A percentile compares a stretch with the other conserved stretches of the same genome.
These are phyloP conservation scores for Coenonympha arcania DNA, from an alignment of 2,888 invertebrate genomes.

Conservation along the genomic window DNA sequence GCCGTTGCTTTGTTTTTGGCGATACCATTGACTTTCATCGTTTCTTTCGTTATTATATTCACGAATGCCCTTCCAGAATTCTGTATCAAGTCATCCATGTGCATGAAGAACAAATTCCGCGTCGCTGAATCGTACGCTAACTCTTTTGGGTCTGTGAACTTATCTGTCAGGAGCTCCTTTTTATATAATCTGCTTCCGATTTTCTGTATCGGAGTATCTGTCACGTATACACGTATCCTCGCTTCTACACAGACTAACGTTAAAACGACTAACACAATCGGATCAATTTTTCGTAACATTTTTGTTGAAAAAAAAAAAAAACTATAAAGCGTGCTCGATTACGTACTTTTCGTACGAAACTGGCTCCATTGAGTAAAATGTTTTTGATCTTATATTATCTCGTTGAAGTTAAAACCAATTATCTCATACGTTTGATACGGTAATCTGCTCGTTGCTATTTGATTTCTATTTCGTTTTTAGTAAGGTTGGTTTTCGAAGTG, in stretches of 20 bases:
- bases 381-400: conserved; percentile 46
- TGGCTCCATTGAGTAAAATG: conserved; percentile 35
- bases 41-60: conserved; percentile 52
- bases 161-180: conserved; percentile 49
- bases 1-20: conserved; percentile 58
- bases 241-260: conserved; percentile 40
- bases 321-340: conserved; percentile 32
- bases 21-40: conserved; percentile 51
- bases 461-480: conserved; percentile 26
- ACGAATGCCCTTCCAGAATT: conserved; percentile 57
- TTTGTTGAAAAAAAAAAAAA: conserved; percentile 6
- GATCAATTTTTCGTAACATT: conserved; percentile 34
- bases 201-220: conserved; percentile 48
- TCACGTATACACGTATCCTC: conserved; percentile 43
- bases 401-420: conserved; percentile 35
- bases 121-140: conserved; percentile 58
- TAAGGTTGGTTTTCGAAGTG: conserved; percentile 3
- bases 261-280: conserved; percentile 20
- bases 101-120: conserved; percentile 61
- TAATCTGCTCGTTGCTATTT: conserved; percentile 28
- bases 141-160: conserved; percentile 50
- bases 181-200: conserved; percentile 56
- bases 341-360: conserved; percentile 37
- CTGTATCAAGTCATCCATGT: conserved; percentile 57
- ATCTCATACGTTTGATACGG: conserved; percentile 30